Evolutionary conservation across 1,140 invertebrate genomes (phyloP).

Genomic region (Teleogryllus occipitalis): DNA sequence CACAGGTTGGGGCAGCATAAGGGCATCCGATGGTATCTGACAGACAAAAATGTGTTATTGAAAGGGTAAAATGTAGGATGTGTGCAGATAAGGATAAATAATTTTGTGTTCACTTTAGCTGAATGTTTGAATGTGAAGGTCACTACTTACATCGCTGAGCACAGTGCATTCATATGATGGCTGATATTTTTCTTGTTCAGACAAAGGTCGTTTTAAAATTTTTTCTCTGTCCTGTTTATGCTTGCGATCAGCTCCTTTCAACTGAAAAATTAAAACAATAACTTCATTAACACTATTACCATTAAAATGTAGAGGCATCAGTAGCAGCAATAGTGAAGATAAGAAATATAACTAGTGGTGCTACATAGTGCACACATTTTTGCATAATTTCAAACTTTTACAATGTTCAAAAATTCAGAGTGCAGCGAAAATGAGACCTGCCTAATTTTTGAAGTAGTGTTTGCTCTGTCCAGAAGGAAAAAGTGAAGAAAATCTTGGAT

Average conservation of each 20-base stretch:
- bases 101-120: no score
- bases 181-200: slow-evolving; percentile 90
- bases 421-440: no score
- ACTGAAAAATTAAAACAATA: slow-evolving; percentile 54
- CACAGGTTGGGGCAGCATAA: background rate
- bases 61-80: background rate
- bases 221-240: slow-evolving; percentile 96
- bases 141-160: slow-evolving; percentile 64
- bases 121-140: background rate
- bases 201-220: slow-evolving; percentile 73
- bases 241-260: slow-evolving; percentile 94
- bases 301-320: background rate
- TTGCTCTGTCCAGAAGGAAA: no score
- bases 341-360: no score
- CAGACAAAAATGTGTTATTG: background rate
- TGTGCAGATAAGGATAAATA: no score
- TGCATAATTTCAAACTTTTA: no score
- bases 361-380: no score
- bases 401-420: no score
- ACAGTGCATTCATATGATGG: slow-evolving; percentile 93
- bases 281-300: slow-evolving; percentile 8
- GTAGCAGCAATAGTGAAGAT: no score
- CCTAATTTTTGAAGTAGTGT: no score
- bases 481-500: no score
- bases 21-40: background rate